Conservation (phyloP, 2,888 invertebrate genomes). For the Boloria euphrosyne region DNA sequence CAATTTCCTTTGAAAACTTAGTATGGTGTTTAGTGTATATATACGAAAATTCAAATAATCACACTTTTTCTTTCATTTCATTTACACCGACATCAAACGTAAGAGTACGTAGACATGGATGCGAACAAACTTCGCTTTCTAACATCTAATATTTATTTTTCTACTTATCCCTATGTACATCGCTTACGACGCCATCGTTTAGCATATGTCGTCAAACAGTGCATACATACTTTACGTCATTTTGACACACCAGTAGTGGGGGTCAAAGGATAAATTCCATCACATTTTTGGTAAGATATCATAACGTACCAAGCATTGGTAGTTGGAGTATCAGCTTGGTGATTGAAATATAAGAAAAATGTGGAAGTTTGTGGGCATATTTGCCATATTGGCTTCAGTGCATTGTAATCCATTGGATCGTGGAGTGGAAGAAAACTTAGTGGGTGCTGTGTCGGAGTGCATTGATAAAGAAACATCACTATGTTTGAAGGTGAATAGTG, state of each 20-base stretch:
- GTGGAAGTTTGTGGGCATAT: constrained; percentile 65
- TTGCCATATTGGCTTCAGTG: constrained; percentile 69
- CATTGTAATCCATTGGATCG: constrained; percentile 67
- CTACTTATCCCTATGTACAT: constrained; percentile 74
- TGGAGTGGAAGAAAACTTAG: constrained; percentile 70
- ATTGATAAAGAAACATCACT: constrained; percentile 81
- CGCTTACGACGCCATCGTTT: constrained; percentile 64
- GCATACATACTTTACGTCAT: constrained; percentile 69
- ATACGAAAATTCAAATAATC: constrained; percentile 76
- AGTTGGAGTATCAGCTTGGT: constrained; percentile 54
- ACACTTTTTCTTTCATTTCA: constrained; percentile 80
- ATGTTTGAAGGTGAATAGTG: constrained; percentile 84
- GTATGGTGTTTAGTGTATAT: constrained; percentile 43
- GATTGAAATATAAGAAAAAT: constrained; percentile 53
- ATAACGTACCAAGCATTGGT: constrained; percentile 70
- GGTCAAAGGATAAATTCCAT: constrained; percentile 76
- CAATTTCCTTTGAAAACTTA: constrained; percentile 26
- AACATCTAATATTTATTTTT: constrained; percentile 80
- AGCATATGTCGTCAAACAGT: constrained; percentile 65
- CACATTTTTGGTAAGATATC: constrained; percentile 75
- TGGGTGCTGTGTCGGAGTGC: constrained; percentile 80
- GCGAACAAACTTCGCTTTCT: constrained; percentile 79
- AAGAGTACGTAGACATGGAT: constrained; percentile 62
- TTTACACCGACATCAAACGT: constrained; percentile 68
- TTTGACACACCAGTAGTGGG: constrained; percentile 66